phyloP scores from a whole-genome alignment of 92 coral and sea anemone species.

The Montipora capitata region DNA sequence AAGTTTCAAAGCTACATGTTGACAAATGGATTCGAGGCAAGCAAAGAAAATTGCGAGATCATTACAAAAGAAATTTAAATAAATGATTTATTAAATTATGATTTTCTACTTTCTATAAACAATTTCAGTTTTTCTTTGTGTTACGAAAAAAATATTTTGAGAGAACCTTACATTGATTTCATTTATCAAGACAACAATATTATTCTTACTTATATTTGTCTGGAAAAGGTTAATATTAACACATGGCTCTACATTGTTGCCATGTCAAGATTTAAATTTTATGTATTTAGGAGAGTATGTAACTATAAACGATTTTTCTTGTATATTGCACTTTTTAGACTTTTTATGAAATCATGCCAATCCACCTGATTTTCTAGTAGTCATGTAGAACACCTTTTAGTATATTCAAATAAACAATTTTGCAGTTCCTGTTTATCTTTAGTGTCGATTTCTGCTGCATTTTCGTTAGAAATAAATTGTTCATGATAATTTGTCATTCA shows the following conservation, averaged over 20 bases:
- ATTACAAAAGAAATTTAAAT: too few relatives aligned
- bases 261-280: neutral
- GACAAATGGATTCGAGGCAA: too few relatives aligned
- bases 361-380: neutral
- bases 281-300: neutral
- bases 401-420: neutral
- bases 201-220: too few relatives aligned
- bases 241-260: neutral
- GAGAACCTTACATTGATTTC: too few relatives aligned
- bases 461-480: neutral
- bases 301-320: neutral
- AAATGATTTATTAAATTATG: too few relatives aligned
- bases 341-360: neutral
- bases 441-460: neutral
- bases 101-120: too few relatives aligned
- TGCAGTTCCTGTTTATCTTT: too few relatives aligned
- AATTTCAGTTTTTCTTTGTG: too few relatives aligned
- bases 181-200: too few relatives aligned
- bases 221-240: neutral
- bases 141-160: too few relatives aligned
- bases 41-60: too few relatives aligned
- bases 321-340: neutral
- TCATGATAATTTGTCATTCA: neutral
- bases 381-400: neutral
- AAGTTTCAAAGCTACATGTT: too few relatives aligned